Base-by-base conservation (phyloP, 2,888 invertebrate genomes). In the Chamaedrilus cognettii region DNA sequence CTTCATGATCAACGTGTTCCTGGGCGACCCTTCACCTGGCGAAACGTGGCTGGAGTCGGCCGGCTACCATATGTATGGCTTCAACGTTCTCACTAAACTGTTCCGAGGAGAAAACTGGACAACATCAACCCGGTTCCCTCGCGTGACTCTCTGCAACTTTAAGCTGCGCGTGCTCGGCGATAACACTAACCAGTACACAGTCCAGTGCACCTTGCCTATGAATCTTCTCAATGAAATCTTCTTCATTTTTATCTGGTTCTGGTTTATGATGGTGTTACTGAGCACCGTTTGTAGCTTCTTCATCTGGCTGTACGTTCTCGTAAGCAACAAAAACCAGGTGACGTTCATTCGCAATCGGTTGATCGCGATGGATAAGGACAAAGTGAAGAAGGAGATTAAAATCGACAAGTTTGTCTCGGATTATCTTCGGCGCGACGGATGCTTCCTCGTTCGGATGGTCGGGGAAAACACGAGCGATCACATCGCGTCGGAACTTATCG, bases 201-300 rank as follows among this genome's bases (percentile, higher is more conserved):
- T 83, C 30, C 82, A 82, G 68, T 82, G 82, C 72, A 79, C 81
- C 19, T 71, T 82, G 67, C 82, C 82, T 31, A 65, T 69, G 42
- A 70, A 70, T 31, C 66, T 70, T 15, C 58, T 70, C 1, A 67
- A 68, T 61, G 70, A 82, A 70, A 82, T 82, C 73, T 82, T 82
- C 64, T 82, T 79, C 72, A 82, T 81, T 71, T 85, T 86, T 77
- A 77, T 85, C 55, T 85, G 85, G 85, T 86, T 85, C 77, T 86
- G 85, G 85, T 78, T 85, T 61, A 78, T 85, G 34, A 78, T 85
- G 34, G 83, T 86, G 26, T 78, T 81, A 55, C 71, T 82, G 42
- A 76, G 82, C 68, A 85, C 85, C 70, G 72, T 80, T 35, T 19
- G 52, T 3, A 72, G 70, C 28, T 64, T 70, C 15, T 0, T 73